Conservation (phyloP, 2,797 vertebrate genomes). For the Rhinatrema bivittatum region DNA sequence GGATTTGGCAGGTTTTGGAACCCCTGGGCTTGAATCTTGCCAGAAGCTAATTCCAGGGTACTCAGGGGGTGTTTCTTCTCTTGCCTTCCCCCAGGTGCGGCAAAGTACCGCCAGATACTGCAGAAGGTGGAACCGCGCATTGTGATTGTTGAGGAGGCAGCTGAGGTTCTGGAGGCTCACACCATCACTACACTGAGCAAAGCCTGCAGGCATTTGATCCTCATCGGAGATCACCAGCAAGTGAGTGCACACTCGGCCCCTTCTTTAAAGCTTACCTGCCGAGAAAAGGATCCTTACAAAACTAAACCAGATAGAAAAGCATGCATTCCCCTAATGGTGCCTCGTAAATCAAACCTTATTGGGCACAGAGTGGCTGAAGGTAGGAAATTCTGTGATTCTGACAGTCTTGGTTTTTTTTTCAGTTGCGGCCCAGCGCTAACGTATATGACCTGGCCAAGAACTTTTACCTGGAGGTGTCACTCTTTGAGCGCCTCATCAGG, state of each 20-base stretch:
- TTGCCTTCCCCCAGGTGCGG: constrained; percentile 63
- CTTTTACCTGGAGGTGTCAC: constrained; percentile 86
- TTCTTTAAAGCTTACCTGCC: not conserved
- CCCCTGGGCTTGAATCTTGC: too few species aligned
- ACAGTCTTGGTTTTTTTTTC: too few species aligned
- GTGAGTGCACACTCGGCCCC: constrained; percentile 36
- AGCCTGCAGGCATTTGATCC: constrained; percentile 86
- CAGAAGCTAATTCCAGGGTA: too few species aligned
- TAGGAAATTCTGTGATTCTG: too few species aligned
- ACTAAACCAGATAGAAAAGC: too few species aligned
- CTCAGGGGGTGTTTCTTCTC: not conserved
- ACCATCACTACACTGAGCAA: constrained; percentile 80
- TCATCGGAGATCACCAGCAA: constrained; percentile 96
- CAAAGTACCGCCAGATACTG: constrained; percentile 75
- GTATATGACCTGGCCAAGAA: constrained; percentile 88
- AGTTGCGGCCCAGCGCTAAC: constrained; percentile 86
- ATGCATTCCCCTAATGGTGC: too few species aligned
- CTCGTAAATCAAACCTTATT: too few species aligned
- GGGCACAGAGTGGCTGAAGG: too few species aligned
- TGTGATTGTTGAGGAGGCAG: constrained; percentile 89
- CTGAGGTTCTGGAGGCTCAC: constrained; percentile 91
- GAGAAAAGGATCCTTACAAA: not conserved
- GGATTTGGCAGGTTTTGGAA: too few species aligned
- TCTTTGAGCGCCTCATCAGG: constrained; percentile 88
- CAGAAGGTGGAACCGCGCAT: constrained; percentile 70